phyloP scores from a whole-genome alignment of 2,797 vertebrate genomes.

The Clarias pachynema region DNA sequence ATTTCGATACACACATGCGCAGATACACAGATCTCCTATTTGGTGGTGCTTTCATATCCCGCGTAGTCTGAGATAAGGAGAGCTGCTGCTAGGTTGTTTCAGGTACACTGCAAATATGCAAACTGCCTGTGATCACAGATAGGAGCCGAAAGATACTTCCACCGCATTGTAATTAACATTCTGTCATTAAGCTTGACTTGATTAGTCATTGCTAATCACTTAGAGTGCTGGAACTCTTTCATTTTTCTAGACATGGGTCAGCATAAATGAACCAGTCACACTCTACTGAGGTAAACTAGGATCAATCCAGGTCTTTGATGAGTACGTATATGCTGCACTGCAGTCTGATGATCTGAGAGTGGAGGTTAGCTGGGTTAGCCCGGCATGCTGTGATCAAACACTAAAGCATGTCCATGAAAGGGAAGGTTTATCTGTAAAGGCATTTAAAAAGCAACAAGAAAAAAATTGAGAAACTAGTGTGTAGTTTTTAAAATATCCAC shows the following conservation, averaged over 20 bases:
- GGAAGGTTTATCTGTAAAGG: conserved; percentile 24
- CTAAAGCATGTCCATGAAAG: conserved; percentile 21
- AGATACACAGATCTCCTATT: conserved; percentile 32
- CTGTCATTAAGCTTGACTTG: conserved; percentile 57
- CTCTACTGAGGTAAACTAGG: conserved; percentile 36
- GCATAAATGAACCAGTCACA: conserved; percentile 22
- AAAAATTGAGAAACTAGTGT: not conserved
- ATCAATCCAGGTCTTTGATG: conserved; percentile 51
- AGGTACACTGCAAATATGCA: conserved; percentile 65
- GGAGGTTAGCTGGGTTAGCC: conserved; percentile 31
- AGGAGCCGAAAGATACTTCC: conserved; percentile 47
- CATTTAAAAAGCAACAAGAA: conserved; percentile 6
- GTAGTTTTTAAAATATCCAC: conserved; percentile 8
- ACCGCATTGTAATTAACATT: conserved; percentile 55
- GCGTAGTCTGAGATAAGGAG: conserved; percentile 49
- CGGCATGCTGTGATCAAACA: conserved; percentile 32
- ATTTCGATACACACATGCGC: conserved; percentile 26
- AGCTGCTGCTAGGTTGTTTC: conserved; percentile 51
- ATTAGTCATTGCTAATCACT: conserved; percentile 56
- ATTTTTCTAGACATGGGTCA: conserved; percentile 53
- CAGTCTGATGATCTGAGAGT: conserved; percentile 40
- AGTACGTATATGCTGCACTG: conserved; percentile 13
- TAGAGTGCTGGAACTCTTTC: conserved; percentile 52
- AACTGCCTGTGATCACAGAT: conserved; percentile 57
- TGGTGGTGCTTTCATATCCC: conserved; percentile 43